Base-by-base conservation (phyloP, 2,888 invertebrate genomes). In the Anoncus sp. region DNA sequence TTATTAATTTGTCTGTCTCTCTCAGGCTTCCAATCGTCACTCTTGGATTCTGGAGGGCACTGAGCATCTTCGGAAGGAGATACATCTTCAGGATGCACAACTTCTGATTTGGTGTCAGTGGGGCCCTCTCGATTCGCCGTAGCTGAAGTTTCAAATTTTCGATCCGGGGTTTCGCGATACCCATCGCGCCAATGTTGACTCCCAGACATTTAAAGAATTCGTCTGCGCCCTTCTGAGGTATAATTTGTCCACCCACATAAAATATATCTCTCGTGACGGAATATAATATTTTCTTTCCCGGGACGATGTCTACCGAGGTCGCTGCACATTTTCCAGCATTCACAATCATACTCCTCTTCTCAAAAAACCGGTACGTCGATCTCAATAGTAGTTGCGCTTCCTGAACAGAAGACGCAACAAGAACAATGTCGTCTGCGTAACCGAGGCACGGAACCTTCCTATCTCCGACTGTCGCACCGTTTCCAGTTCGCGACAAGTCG, bases 371-470 rank as follows among this genome's bases (percentile, higher is more conserved):
- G 0, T 18, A 24, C 1, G 78, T 77, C 4, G 16, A 10, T 22
- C 51, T 69, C 9, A 82, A 47, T n/a, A 70, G 16, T 4, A 10
- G 12, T n/a, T 45, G 60, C 0, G 73, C 66, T 9, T 45, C 77
- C n/a, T 67, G 53, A 10, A 57, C 31, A 0, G 63, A 53, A 18
- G 65, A 57, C 20, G 60, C 69, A 16, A 81, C 22, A 4, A 84
- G 45, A 7, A 83, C 35, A 16, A 83, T 47, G 38, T 84, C 81
- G 31, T 84, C 82, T 16, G 83, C 83, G 38, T 82, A 84, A 1
- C 72, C 82, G 14, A 81, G n/a, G 1, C 72, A 72, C 6, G 72
- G 43, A 5, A 72, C 16, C 5, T 22, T 31, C n/a, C n/a, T 14
- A 3, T 14, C 14, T 22, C 16, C 22, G 5, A 49, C 14, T 6